Conservation (phyloP, 1,140 invertebrate species). For the Trinorchestia longiramus region DNA sequence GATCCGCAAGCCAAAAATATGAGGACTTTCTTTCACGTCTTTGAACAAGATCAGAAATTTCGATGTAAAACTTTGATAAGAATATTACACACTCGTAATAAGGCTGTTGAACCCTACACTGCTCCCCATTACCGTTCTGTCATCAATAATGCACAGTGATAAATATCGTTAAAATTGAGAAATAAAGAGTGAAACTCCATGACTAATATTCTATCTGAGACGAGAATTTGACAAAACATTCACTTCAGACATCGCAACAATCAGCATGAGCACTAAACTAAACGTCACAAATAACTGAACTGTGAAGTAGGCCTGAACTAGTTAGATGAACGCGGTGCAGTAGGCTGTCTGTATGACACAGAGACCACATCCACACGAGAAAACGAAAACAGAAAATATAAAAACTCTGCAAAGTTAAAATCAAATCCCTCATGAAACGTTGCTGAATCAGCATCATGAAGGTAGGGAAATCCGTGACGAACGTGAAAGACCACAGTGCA, state of each 20-base stretch:
- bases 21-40: neutral
- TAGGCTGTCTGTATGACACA: neutral
- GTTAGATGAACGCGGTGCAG: too few relatives aligned
- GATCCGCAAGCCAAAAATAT: neutral
- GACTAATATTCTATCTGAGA: too few relatives aligned
- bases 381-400: neutral
- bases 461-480: neutral
- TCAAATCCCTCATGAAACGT: neutral
- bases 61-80: too few relatives aligned
- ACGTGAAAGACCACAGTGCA: neutral
- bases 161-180: too few relatives aligned
- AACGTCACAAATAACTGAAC: neutral
- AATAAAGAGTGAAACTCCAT: too few relatives aligned
- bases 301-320: neutral
- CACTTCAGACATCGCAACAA: neutral
- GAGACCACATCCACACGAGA: neutral
- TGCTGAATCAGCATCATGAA: neutral
- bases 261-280: neutral
- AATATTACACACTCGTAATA: too few relatives aligned
- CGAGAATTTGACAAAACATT: neutral
- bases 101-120: too few relatives aligned
- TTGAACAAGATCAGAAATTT: neutral
- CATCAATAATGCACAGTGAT: too few relatives aligned
- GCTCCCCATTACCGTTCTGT: too few relatives aligned
- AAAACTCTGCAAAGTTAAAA: neutral